phyloP scores from a whole-genome alignment of 2,797 vertebrate species.

The Notolepis coatsorum region DNA sequence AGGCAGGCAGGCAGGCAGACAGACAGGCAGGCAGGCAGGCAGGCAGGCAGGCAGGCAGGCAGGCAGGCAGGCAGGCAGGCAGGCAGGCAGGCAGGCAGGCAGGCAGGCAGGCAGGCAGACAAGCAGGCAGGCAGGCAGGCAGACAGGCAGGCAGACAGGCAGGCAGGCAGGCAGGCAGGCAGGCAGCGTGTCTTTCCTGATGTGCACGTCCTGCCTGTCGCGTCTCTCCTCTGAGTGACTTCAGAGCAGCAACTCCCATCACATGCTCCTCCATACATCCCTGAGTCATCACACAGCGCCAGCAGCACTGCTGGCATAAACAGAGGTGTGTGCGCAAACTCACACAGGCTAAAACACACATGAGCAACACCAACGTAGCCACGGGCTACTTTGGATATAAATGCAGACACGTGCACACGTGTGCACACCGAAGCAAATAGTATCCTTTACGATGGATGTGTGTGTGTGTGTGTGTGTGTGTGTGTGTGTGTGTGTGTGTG shows the following conservation, averaged over 20 bases:
- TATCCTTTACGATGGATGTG: background rate
- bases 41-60: no score
- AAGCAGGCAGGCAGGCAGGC: constrained; percentile 53
- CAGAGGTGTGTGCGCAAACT: constrained; percentile 5
- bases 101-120: constrained; percentile 52
- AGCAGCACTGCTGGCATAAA: constrained; percentile 41
- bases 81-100: background rate
- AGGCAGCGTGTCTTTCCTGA: constrained; percentile 73
- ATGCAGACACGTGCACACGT: background rate
- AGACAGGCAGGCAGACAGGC: constrained; percentile 53
- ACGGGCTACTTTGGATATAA: background rate
- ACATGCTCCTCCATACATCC: constrained; percentile 69
- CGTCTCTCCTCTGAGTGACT: constrained; percentile 58
- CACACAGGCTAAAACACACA: background rate
- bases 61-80: background rate
- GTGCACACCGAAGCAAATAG: constrained; percentile 6
- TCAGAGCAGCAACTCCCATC: constrained; percentile 68
- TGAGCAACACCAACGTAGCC: constrained; percentile 23
- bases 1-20: constrained; percentile 49
- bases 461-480: background rate
- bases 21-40: no score
- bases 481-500: constrained; percentile 4
- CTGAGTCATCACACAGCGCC: constrained; percentile 83
- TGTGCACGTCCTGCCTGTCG: constrained; percentile 65
- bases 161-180: constrained; percentile 22